Percentiles rank a stretch among this genome's conserved stretches.
Conservation (phyloP, 1,140 invertebrate genomes). For the Papilio polytes region DNA sequence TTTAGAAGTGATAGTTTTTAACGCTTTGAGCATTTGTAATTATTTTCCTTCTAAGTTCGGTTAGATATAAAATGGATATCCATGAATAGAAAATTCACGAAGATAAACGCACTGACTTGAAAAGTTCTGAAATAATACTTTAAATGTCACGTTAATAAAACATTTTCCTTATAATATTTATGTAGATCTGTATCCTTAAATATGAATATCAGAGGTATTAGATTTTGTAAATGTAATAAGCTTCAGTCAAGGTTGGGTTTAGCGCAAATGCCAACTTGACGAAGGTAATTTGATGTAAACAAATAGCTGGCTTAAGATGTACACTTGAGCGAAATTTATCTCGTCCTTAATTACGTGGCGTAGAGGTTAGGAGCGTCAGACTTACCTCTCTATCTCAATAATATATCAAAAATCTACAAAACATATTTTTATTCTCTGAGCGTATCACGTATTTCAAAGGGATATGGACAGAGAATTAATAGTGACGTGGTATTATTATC, state of each 20-base stretch:
- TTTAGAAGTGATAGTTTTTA: neutral
- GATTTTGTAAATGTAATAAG: slow-evolving; percentile 26
- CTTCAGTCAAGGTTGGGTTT: slow-evolving; percentile 14
- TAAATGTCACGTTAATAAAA: no score
- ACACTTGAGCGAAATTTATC: slow-evolving; percentile 21
- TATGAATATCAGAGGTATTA: slow-evolving; percentile 7
- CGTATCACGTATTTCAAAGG: no score
- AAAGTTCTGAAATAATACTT: no score
- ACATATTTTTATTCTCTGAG: neutral
- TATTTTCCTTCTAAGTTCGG: neutral
- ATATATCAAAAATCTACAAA: neutral
- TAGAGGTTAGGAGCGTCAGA: slow-evolving; percentile 6
- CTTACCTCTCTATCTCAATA: neutral
- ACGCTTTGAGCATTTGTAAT: no score
- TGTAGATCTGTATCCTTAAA: neutral
- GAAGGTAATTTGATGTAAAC: slow-evolving; percentile 28
- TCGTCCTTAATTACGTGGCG: slow-evolving; percentile 23
- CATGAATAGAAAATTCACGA: no score
- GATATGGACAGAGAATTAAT: no score
- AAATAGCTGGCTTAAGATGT: slow-evolving; percentile 27
- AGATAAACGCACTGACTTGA: neutral
- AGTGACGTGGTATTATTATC: neutral
- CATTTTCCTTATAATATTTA: neutral
- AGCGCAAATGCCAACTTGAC: slow-evolving; percentile 21
- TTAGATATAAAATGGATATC: no score